A percentile compares a stretch with the other conserved stretches of the same genome.
Conservation (phyloP, 2,888 invertebrate genomes). For the Cataglyphis rosenhaueri region DNA sequence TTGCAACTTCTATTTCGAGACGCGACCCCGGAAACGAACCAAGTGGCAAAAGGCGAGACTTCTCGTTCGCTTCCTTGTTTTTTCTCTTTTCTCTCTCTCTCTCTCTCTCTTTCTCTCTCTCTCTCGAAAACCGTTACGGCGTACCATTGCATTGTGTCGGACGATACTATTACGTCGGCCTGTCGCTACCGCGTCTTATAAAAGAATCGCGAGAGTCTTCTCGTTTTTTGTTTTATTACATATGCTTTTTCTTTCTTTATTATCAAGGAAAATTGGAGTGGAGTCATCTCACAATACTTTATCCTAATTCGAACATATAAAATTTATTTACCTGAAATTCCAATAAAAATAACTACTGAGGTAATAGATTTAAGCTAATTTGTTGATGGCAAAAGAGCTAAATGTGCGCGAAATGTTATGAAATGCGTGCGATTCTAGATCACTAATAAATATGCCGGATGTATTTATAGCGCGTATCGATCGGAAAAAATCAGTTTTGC, state of each 20-base stretch:
- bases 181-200: constrained; percentile 57
- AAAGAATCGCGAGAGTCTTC: constrained; percentile 51
- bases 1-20: constrained; percentile 82
- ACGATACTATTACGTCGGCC: constrained; percentile 69
- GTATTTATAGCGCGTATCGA: constrained; percentile 47
- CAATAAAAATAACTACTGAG: not conserved
- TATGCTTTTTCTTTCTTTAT: not conserved
- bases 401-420: not conserved
- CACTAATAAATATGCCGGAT: constrained; percentile 3
- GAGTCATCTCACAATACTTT: not conserved
- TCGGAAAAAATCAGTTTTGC: constrained; percentile 43
- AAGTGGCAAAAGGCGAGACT: constrained; percentile 72
- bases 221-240: not conserved
- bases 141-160: constrained; percentile 74
- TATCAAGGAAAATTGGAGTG: not conserved
- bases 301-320: not conserved
- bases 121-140: constrained; percentile 70
- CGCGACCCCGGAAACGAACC: constrained; percentile 84
- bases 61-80: constrained; percentile 67
- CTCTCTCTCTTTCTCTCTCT: not conserved
- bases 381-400: not conserved
- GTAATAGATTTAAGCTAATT: not conserved
- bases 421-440: constrained; percentile 17
- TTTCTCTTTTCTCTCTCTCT: constrained; percentile 25
- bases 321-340: not conserved